Conservation (phyloP, 1,140 invertebrate genomes). For the Laupala kohalensis region DNA sequence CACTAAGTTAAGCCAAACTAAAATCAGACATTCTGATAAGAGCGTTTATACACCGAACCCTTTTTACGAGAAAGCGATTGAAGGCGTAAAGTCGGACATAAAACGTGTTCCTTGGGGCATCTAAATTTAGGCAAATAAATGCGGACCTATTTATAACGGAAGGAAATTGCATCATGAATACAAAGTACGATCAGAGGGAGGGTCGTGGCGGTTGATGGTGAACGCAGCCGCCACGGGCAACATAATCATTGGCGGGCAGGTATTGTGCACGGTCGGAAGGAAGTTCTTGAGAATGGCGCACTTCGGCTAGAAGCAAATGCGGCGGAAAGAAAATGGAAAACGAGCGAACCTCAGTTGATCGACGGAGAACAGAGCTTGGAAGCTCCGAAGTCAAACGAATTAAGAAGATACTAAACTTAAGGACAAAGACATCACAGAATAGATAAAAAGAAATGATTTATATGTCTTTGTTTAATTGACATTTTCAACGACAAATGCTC, state of each 20-base stretch:
- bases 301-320: no score
- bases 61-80: background rate
- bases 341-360: background rate
- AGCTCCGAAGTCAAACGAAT: no score
- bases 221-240: background rate
- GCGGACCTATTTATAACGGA: background rate
- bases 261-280: background rate
- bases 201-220: background rate
- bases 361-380: no score
- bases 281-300: background rate
- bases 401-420: no score
- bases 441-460: no score
- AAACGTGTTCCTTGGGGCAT: background rate
- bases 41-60: background rate
- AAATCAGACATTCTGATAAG: background rate
- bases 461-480: no score
- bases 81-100: background rate
- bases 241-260: background rate
- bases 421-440: no score
- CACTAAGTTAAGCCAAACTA: no score
- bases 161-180: background rate
- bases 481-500: no score
- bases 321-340: no score
- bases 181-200: background rate
- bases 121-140: background rate